Evolutionary conservation across 2,888 invertebrate genomes (phyloP).

Genomic region (Drosophila anomalata): DNA sequence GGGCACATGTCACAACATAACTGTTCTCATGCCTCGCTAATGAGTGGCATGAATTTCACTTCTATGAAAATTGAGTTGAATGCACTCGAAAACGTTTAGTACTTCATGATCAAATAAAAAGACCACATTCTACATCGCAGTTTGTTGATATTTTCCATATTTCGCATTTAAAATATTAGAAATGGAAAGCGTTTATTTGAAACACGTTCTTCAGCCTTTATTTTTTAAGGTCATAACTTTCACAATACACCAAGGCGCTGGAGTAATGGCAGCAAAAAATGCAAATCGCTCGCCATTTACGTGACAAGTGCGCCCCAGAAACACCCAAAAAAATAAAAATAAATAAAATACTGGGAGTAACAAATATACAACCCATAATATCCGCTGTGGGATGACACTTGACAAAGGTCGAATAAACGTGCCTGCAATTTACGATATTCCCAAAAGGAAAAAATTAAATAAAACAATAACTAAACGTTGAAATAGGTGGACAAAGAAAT

Average conservation of each 20-base stretch:
- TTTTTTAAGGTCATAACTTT: conserved; percentile 58
- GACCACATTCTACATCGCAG: too few species aligned
- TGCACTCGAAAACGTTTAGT: conserved; percentile 36
- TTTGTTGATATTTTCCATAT: neutral
- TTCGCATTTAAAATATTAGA: conserved; percentile 4
- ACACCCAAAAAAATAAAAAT: conserved; percentile 43
- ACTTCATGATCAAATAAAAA: neutral
- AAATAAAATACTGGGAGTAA: conserved; percentile 8
- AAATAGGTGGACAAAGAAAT: conserved; percentile 23
- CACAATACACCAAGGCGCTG: conserved; percentile 42
- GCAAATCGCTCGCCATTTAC: conserved; percentile 47
- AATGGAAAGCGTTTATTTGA: conserved; percentile 24
- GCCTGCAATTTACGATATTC: conserved; percentile 48
- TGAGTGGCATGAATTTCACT: conserved; percentile 40
- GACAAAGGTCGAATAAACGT: conserved; percentile 51
- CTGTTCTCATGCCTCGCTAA: conserved; percentile 40
- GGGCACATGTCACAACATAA: conserved; percentile 55
- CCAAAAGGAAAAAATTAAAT: conserved; percentile 37
- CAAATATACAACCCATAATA: conserved; percentile 39
- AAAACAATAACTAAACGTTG: conserved; percentile 21
- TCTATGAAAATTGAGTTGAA: conserved; percentile 51
- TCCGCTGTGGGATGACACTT: conserved; percentile 33
- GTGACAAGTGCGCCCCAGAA: conserved; percentile 57
- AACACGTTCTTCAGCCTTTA: conserved; percentile 30
- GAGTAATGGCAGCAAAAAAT: conserved; percentile 41